Percentiles rank a stretch among this genome's conserved stretches.
These are phyloP conservation scores for Gymnopithys bicolor DNA, from an alignment of 2,797 vertebrate genomes.

Conservation along the genomic window DNA sequence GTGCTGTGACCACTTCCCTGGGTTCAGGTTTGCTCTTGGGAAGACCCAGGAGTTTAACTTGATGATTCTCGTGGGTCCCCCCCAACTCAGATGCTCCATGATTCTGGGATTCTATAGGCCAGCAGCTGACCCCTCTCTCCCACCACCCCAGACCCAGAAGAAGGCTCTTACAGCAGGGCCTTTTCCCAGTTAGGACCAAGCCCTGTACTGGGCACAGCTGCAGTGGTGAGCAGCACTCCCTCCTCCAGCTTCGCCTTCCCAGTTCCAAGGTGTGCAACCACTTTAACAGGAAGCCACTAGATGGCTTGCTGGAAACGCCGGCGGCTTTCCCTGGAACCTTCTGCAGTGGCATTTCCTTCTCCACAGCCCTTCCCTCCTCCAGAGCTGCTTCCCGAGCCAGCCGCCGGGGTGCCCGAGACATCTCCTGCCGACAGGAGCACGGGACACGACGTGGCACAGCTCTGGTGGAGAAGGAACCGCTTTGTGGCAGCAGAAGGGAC, in stretches of 20 bases:
- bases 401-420: fast-evolving
- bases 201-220: fast-evolving
- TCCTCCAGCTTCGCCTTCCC: not conserved
- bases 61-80: fast-evolving
- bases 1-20: not conserved
- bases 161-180: not conserved
- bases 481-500: not conserved
- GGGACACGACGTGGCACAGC: fast-evolving
- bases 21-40: not conserved
- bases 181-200: not conserved
- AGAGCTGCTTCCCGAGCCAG: not conserved
- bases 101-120: not conserved
- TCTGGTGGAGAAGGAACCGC: not conserved
- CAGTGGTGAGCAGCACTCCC: fast-evolving
- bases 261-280: not conserved
- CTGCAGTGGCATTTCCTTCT: not conserved
- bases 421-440: fast-evolving
- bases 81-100: not conserved
- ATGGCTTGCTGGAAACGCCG: conserved; percentile 52
- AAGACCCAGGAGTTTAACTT: not conserved
- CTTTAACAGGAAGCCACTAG: conserved; percentile 46
- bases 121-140: not conserved
- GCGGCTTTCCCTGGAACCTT: conserved; percentile 12
- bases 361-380: not conserved
- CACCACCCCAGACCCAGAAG: not conserved